phyloP scores from a whole-genome alignment of 2,113 vertebrate species.

The Corvus moneduloides region DNA sequence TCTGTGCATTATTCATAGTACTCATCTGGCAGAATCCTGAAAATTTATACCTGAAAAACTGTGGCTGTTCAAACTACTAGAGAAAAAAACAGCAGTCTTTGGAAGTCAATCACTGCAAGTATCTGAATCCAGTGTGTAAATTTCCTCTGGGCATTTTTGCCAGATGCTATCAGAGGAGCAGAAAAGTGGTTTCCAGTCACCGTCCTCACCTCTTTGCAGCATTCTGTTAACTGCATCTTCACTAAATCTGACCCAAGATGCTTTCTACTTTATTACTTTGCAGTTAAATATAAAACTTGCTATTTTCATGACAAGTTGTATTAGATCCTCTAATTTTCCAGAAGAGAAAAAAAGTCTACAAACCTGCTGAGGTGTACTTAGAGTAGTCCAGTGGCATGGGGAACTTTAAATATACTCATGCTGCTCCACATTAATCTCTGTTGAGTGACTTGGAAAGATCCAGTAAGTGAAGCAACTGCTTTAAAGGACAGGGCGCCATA shows the following conservation, averaged over 20 bases:
- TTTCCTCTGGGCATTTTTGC: neutral
- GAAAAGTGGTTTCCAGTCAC: neutral
- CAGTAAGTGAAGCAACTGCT: conserved; percentile 35
- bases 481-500: conserved; percentile 15
- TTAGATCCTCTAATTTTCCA: neutral
- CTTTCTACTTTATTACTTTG: neutral
- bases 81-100: neutral
- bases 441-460: conserved; percentile 14
- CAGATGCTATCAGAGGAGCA: neutral
- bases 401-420: neutral
- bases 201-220: neutral
- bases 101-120: fast-evolving
- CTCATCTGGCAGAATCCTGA: neutral
- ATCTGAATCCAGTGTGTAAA: neutral
- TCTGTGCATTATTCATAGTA: neutral
- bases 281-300: neutral
- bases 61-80: neutral
- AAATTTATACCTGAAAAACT: neutral
- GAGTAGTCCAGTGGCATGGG: neutral
- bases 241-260: neutral
- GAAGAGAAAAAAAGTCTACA: too few relatives aligned
- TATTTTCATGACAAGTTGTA: neutral
- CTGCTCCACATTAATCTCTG: neutral
- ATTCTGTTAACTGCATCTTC: neutral
- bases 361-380: neutral